Conservation (phyloP, 1,140 invertebrate species). For the Prorops nasuta region DNA sequence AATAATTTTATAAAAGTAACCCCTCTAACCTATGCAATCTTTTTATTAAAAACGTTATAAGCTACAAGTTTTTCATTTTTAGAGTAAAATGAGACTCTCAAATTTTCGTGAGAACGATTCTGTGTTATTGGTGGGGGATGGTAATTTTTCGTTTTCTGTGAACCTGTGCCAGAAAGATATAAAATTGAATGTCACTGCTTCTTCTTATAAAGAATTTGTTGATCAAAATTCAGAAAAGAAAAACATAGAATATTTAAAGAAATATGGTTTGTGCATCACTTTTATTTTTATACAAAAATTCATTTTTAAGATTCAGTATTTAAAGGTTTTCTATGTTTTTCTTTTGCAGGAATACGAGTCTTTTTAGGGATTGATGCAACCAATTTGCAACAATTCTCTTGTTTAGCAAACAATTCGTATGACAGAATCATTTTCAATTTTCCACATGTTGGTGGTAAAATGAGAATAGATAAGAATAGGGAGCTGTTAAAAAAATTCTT, state of each 20-base stretch:
- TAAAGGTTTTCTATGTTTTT: slow-evolving; percentile 22
- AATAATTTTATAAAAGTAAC: no score
- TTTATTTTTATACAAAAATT: slow-evolving; percentile 1
- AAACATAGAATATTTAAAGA: slow-evolving; percentile 40
- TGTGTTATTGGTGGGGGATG: slow-evolving; percentile 59
- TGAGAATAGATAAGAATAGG: slow-evolving; percentile 63
- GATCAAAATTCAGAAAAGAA: slow-evolving; percentile 25
- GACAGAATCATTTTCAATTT: slow-evolving; percentile 65
- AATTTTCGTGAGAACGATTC: slow-evolving; percentile 37
- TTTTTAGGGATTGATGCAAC: slow-evolving; percentile 59
- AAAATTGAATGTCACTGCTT: slow-evolving; percentile 34
- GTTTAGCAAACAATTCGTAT: slow-evolving; percentile 44
- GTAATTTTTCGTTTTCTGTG: slow-evolving; percentile 62
- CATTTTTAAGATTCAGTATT: not conserved
- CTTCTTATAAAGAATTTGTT: slow-evolving; percentile 39
- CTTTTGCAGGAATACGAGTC: slow-evolving; percentile 55
- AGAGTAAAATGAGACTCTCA: slow-evolving; percentile 32
- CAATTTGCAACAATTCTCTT: slow-evolving; percentile 37
- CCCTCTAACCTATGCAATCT: no score
- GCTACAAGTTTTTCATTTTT: no score
- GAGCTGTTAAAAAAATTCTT: slow-evolving; percentile 61
- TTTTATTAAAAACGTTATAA: no score
- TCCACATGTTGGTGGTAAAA: slow-evolving; percentile 66
- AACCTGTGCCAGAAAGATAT: slow-evolving; percentile 43
- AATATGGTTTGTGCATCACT: slow-evolving; percentile 40